These are phyloP conservation scores for Strix uralensis DNA, from an alignment of 2,113 vertebrate genomes.

Conservation along the genomic window DNA sequence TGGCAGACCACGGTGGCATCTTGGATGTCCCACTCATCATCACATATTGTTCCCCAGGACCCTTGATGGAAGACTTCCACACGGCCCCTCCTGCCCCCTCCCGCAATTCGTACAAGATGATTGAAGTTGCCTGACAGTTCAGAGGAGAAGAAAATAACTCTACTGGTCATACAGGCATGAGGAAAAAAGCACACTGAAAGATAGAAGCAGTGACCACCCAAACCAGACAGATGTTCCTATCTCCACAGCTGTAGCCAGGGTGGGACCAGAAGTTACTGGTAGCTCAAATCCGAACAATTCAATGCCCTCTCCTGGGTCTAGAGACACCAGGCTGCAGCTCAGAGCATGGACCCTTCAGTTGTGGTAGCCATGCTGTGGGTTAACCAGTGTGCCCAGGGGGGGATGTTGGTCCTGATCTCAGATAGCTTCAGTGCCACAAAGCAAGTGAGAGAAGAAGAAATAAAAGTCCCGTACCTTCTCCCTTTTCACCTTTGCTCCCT, in stretches of 20 bases:
- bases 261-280: neutral
- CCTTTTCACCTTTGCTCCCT: slow-evolving; percentile 66
- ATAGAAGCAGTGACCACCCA: neutral
- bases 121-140: fast-evolving
- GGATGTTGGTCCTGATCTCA: neutral
- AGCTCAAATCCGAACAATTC: neutral
- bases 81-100: slow-evolving; percentile 56
- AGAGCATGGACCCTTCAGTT: fast-evolving
- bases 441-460: neutral
- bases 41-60: slow-evolving; percentile 87
- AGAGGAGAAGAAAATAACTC: neutral
- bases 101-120: slow-evolving; percentile 25
- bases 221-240: neutral
- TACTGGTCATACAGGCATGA: neutral
- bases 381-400: neutral
- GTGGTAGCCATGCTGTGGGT: neutral
- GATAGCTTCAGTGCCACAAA: neutral
- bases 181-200: neutral
- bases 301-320: neutral
- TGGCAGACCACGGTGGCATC: slow-evolving; percentile 81
- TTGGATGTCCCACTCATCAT: slow-evolving; percentile 70
- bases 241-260: neutral
- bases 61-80: slow-evolving; percentile 75
- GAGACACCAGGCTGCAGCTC: neutral
- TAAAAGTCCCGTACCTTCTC: slow-evolving; percentile 33